These are phyloP conservation scores for Nycteola revayana DNA, from an alignment of 2,888 invertebrate species.

Conservation along the genomic window DNA sequence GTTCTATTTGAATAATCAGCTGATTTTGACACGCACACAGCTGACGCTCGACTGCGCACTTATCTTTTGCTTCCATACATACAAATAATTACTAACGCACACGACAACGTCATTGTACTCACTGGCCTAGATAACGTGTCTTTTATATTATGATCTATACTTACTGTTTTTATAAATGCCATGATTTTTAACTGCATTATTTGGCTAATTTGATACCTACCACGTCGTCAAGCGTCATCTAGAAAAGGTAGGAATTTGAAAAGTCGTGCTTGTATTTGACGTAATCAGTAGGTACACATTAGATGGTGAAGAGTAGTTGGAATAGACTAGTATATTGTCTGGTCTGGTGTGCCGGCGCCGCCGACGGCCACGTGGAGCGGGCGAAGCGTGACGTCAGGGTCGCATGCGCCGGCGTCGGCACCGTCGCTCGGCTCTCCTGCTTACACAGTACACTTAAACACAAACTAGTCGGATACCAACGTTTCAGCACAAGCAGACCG, in stretches of 20 bases:
- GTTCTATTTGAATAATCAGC: slow-evolving; percentile 82
- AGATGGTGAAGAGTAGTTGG: background rate
- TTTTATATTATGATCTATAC: too few relatives aligned
- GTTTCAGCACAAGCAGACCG: slow-evolving; percentile 70
- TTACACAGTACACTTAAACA: slow-evolving; percentile 26
- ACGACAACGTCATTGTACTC: slow-evolving; percentile 43
- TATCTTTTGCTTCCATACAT: slow-evolving; percentile 54
- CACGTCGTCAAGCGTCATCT: too few relatives aligned
- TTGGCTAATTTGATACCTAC: too few relatives aligned
- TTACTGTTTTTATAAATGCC: too few relatives aligned
- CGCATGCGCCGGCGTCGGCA: slow-evolving; percentile 16
- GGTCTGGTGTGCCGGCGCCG: background rate
- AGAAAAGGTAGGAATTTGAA: too few relatives aligned
- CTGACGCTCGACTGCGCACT: slow-evolving; percentile 71
- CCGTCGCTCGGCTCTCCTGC: slow-evolving; percentile 37
- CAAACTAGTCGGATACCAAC: slow-evolving; percentile 67
- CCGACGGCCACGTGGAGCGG: slow-evolving; percentile 60
- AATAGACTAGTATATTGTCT: slow-evolving; percentile 3
- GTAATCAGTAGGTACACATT: too few relatives aligned
- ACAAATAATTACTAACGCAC: slow-evolving; percentile 42
- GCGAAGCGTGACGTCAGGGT: slow-evolving; percentile 54
- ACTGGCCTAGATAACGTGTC: slow-evolving; percentile 37
- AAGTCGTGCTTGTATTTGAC: too few relatives aligned
- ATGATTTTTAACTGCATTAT: too few relatives aligned
- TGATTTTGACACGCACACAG: slow-evolving; percentile 82